phyloP scores from a whole-genome alignment of 2,888 invertebrate species.

The Tethea ocularis region DNA sequence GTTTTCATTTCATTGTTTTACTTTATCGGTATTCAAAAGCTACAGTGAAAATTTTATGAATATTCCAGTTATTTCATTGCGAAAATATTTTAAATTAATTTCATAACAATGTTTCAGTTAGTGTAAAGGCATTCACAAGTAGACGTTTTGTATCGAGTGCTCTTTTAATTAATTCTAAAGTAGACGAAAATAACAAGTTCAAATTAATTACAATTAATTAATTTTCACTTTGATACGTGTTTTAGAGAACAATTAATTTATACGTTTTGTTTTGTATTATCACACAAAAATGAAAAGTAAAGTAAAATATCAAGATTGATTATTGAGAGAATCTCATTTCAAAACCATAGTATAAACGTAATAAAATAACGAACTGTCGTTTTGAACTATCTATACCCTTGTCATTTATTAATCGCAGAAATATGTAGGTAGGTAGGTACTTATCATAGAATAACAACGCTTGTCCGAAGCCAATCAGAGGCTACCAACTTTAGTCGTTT shows the following conservation, averaged over 20 bases:
- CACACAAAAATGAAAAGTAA: too few species aligned
- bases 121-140: not conserved
- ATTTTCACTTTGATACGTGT: too few species aligned
- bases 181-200: not conserved
- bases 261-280: too few species aligned
- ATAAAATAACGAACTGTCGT: too few species aligned
- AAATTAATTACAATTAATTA: not conserved
- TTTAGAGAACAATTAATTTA: too few species aligned
- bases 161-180: not conserved
- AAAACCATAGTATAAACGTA: not conserved
- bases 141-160: not conserved
- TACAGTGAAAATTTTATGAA: not conserved
- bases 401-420: slow-evolving; percentile 42
- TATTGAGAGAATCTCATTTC: not conserved
- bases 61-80: not conserved
- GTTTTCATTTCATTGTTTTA: slow-evolving; percentile 3
- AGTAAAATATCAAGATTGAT: too few species aligned
- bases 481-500: too few species aligned
- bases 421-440: too few species aligned
- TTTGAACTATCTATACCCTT: slow-evolving; percentile 38
- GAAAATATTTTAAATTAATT: not conserved
- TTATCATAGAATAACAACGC: slow-evolving; percentile 35
- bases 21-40: slow-evolving; percentile 11
- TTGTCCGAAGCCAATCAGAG: too few species aligned
- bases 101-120: not conserved